phyloP scores from a whole-genome alignment of 2,797 vertebrate genomes.

The Sebastes minor region DNA sequence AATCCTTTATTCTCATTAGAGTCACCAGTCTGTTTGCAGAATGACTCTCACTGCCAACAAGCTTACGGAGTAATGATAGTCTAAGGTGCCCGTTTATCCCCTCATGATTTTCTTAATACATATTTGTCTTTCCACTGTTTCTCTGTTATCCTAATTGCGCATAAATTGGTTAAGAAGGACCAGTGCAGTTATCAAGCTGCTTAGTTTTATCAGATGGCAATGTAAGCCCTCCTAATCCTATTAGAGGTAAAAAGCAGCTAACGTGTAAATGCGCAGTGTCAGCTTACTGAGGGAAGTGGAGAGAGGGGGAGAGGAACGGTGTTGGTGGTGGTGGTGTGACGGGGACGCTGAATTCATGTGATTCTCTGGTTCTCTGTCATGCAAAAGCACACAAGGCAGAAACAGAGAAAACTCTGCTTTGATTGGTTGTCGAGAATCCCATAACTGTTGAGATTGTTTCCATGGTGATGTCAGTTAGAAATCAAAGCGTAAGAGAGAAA shows the following conservation, averaged over 20 bases:
- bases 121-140: constrained; percentile 83
- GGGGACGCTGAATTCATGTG: constrained; percentile 44
- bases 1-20: not conserved
- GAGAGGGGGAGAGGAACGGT: not conserved
- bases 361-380: constrained; percentile 9
- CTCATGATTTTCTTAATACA: constrained; percentile 79
- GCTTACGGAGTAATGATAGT: constrained; percentile 17
- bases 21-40: not conserved
- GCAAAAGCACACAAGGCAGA: not conserved
- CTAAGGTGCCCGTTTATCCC: constrained; percentile 72
- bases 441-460: not conserved
- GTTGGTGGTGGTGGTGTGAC: not conserved
- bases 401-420: not conserved
- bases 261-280: constrained; percentile 89
- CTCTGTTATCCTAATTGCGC: constrained; percentile 89
- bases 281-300: constrained; percentile 75
- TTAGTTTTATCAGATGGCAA: constrained; percentile 95
- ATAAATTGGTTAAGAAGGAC: constrained; percentile 89
- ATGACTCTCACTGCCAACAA: constrained; percentile 7
- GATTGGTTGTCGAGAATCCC: not conserved
- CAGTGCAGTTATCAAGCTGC: constrained; percentile 86
- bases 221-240: constrained; percentile 89
- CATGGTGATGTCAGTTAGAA: not conserved
- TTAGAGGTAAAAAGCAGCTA: constrained; percentile 90
- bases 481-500: not conserved